phyloP scores from a whole-genome alignment of 2,888 invertebrate genomes.

The Belgica antarctica region DNA sequence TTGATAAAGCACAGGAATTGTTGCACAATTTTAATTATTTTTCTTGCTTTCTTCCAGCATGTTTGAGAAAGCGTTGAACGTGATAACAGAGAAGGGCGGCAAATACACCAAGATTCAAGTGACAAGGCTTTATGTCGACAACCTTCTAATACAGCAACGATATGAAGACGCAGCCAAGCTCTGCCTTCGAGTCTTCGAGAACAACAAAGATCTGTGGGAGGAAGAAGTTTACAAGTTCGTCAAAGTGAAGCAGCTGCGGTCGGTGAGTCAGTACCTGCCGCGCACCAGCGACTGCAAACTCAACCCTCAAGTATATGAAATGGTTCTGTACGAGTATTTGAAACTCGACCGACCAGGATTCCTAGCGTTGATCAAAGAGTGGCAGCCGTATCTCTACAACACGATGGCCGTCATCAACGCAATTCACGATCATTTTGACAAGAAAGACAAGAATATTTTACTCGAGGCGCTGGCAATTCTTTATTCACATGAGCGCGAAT shows the following conservation, averaged over 20 bases:
- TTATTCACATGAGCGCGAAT: constrained; percentile 82
- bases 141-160: constrained; percentile 67
- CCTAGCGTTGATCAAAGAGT: constrained; percentile 78
- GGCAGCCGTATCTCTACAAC: constrained; percentile 81
- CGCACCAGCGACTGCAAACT: constrained; percentile 68
- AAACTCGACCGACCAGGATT: constrained; percentile 81
- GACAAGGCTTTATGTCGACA: constrained; percentile 70
- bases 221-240: constrained; percentile 88
- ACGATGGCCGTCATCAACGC: constrained; percentile 81
- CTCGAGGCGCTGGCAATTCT: constrained; percentile 86
- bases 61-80: constrained; percentile 82
- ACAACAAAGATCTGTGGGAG: constrained; percentile 84
- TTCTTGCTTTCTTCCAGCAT: constrained; percentile 57
- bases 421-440: constrained; percentile 76
- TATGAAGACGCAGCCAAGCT: constrained; percentile 83
- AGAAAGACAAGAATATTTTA: constrained; percentile 69
- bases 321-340: constrained; percentile 89
- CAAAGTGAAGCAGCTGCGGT: constrained; percentile 74
- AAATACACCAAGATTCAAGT: constrained; percentile 50
- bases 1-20: too few species aligned
- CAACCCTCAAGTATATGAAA: constrained; percentile 84
- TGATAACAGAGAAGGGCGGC: constrained; percentile 69
- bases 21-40: not conserved
- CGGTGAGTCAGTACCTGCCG: constrained; percentile 78
- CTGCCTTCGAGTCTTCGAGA: constrained; percentile 78